Conservation (phyloP, 2,797 vertebrate species). For the Propithecus perrieri region DNA sequence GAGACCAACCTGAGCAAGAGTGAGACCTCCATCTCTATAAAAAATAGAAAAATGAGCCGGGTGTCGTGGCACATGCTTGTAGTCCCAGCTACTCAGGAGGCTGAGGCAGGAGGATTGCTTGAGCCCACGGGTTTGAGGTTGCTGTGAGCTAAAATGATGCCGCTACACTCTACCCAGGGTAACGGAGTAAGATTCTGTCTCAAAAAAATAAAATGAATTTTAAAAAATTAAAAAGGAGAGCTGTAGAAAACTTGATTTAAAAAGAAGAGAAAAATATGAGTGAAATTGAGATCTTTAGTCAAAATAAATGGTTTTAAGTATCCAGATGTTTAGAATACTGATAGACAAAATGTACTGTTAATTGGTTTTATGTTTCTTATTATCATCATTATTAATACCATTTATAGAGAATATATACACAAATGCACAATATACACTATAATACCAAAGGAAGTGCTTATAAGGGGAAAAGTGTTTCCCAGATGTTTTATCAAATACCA, state of each 20-base stretch:
- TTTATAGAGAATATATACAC: not conserved
- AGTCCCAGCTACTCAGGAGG: no score
- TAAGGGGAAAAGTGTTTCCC: not conserved
- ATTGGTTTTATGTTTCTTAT: not conserved
- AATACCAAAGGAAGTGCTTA: not conserved
- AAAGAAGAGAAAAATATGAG: not conserved
- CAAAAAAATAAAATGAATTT: no score
- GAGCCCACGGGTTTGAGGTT: no score
- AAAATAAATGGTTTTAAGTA: not conserved
- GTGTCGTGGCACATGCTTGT: no score
- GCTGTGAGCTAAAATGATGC: no score
- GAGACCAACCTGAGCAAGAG: no score
- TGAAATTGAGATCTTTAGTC: not conserved
- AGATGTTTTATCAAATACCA: not conserved
- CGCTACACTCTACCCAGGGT: no score
- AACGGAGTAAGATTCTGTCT: no score
- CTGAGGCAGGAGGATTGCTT: no score
- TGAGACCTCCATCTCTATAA: no score
- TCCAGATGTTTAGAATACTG: not conserved
- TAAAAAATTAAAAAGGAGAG: not conserved
- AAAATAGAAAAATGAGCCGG: no score
- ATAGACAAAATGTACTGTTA: not conserved
- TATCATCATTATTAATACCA: not conserved
- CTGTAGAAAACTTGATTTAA: not conserved
- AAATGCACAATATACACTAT: not conserved